Percentiles rank a stretch among this genome's conserved stretches.
Conservation (phyloP, 2,888 invertebrate genomes). For the Agrotis puta region DNA sequence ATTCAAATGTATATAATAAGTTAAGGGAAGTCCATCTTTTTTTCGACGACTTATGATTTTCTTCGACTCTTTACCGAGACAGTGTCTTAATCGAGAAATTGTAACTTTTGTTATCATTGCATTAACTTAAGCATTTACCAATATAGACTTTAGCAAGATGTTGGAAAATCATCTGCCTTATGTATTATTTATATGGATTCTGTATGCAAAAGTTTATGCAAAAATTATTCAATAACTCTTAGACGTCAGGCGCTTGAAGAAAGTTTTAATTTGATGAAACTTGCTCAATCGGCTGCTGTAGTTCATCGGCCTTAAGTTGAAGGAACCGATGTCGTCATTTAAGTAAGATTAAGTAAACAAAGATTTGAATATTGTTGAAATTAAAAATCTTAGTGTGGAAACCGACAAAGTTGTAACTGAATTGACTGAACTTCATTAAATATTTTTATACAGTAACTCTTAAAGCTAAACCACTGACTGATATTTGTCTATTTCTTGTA, state of each 20-base stretch:
- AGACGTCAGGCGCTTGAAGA: slow-evolving; percentile 39
- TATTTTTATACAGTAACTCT: too few species aligned
- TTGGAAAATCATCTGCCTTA: slow-evolving; percentile 19
- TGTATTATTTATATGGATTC: slow-evolving; percentile 34
- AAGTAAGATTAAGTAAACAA: slow-evolving; percentile 21
- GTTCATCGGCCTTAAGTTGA: slow-evolving; percentile 39
- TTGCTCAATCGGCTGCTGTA: slow-evolving; percentile 21
- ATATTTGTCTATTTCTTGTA: too few species aligned
- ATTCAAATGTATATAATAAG: too few species aligned
- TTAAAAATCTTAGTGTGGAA: not conserved
- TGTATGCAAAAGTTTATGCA: slow-evolving; percentile 42
- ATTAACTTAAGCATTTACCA: not conserved
- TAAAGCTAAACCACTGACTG: too few species aligned
- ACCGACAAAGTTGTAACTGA: not conserved
- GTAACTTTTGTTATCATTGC: slow-evolving; percentile 4
- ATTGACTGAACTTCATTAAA: too few species aligned
- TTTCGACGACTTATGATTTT: too few species aligned
- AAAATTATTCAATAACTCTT: slow-evolving; percentile 50
- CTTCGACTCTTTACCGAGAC: too few species aligned
- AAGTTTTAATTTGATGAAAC: slow-evolving; percentile 49
- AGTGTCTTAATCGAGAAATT: not conserved
- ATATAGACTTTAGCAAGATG: slow-evolving; percentile 12
- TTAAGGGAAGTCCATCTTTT: too few species aligned
- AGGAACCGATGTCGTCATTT: slow-evolving; percentile 4
- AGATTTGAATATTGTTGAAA: not conserved